phyloP scores from a whole-genome alignment of 2,113 vertebrate genomes.

The Calidris pygmaea region DNA sequence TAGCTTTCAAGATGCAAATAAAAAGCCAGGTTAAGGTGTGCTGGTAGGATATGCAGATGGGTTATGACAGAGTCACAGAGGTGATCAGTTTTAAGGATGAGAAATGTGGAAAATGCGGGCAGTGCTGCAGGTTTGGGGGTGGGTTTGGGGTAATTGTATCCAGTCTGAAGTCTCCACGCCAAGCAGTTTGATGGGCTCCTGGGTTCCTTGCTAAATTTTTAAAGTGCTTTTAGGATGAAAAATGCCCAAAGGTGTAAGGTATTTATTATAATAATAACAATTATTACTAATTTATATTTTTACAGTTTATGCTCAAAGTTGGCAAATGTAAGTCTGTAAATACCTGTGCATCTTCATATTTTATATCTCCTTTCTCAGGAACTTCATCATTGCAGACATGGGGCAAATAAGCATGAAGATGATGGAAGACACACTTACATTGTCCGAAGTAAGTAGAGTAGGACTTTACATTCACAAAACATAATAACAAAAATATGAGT shows the following conservation, averaged over 20 bases:
- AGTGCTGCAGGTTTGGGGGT: background rate
- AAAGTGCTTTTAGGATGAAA: background rate
- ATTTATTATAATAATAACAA: background rate
- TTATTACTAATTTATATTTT: background rate
- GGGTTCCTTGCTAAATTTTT: background rate
- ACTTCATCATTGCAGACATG: background rate
- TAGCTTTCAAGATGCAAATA: background rate
- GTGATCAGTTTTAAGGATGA: background rate
- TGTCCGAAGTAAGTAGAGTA: background rate
- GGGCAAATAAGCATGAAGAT: background rate
- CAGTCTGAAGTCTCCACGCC: background rate
- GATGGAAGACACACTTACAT: background rate
- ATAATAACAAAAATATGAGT: background rate
- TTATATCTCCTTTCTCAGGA: background rate
- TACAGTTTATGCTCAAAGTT: background rate
- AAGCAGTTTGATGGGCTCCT: background rate
- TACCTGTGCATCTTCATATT: background rate
- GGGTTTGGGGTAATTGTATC: accelerated
- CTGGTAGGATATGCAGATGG: background rate
- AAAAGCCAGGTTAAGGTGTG: background rate
- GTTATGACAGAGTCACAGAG: background rate
- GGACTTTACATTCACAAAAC: background rate
- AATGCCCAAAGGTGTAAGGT: background rate
- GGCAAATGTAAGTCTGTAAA: background rate
- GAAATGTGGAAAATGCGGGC: background rate